These are phyloP conservation scores for Xyliphius kryptos DNA, from an alignment of 2,113 vertebrate genomes.

Conservation along the genomic window DNA sequence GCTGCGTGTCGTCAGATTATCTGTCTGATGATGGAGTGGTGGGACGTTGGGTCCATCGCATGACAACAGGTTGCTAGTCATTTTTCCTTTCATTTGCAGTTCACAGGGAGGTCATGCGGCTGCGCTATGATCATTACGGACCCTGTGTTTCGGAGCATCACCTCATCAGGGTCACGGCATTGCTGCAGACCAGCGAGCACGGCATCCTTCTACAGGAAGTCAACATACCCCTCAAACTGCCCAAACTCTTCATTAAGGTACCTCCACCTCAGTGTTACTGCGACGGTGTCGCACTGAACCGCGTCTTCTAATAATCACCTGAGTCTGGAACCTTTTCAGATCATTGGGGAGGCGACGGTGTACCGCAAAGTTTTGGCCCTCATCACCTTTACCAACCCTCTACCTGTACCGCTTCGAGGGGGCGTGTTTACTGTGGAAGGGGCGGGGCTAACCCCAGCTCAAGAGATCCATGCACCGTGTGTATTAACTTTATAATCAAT, in stretches of 20 bases:
- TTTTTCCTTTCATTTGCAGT: slow-evolving; percentile 38
- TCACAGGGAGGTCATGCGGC: slow-evolving; percentile 61
- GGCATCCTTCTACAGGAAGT: slow-evolving; percentile 48
- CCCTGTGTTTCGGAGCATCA: slow-evolving; percentile 58
- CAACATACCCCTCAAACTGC: slow-evolving; percentile 60
- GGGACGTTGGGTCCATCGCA: background rate
- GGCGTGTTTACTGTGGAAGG: slow-evolving; percentile 69
- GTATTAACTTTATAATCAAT: too few species aligned
- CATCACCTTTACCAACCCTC: slow-evolving; percentile 66
- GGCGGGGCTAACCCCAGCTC: slow-evolving; percentile 55
- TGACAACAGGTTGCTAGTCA: background rate
- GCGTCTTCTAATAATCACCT: background rate
- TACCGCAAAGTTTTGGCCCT: slow-evolving; percentile 38
- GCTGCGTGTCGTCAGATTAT: too few species aligned
- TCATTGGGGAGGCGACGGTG: slow-evolving; percentile 50
- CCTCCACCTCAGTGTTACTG: background rate
- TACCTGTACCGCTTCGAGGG: slow-evolving; percentile 56
- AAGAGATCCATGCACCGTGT: slow-evolving; percentile 55
- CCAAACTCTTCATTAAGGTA: slow-evolving; percentile 60
- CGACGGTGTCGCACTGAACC: background rate
- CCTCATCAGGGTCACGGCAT: slow-evolving; percentile 58
- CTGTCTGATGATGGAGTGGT: too few species aligned
- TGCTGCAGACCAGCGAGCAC: slow-evolving; percentile 44
- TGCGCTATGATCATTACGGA: slow-evolving; percentile 61
- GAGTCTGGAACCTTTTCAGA: slow-evolving; percentile 51